phyloP scores from a whole-genome alignment of 2,888 invertebrate species.

The Drosophila dives region DNA sequence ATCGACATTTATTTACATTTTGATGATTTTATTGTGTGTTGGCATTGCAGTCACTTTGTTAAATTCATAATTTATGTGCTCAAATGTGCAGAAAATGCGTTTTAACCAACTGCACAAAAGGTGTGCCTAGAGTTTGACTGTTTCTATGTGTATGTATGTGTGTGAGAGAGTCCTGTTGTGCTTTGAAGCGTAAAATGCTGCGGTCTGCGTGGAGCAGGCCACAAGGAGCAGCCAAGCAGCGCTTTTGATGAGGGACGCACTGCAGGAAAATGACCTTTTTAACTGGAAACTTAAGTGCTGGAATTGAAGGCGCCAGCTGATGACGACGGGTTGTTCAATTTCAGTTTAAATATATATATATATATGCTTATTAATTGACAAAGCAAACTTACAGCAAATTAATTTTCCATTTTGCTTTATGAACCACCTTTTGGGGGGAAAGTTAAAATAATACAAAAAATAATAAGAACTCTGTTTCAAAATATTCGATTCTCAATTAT shows the following conservation, averaged over 20 bases:
- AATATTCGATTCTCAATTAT: not conserved
- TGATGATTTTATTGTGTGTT: slow-evolving; percentile 58
- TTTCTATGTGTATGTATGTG: slow-evolving; percentile 13
- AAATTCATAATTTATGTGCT: slow-evolving; percentile 71
- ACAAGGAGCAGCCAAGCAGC: slow-evolving; percentile 33
- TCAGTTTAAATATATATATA: not conserved
- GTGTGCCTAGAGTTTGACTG: slow-evolving; percentile 17
- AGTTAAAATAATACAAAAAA: not conserved
- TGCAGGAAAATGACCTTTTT: slow-evolving; percentile 54
- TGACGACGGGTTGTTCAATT: slow-evolving; percentile 13
- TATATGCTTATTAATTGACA: slow-evolving; percentile 58
- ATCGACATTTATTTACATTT: slow-evolving; percentile 52
- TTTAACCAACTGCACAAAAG: slow-evolving; percentile 67
- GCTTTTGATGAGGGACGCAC: slow-evolving; percentile 68
- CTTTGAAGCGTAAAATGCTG: slow-evolving; percentile 66
- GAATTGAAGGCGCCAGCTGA: slow-evolving; percentile 28
- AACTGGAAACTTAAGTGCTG: slow-evolving; percentile 47
- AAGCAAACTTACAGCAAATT: slow-evolving; percentile 9
- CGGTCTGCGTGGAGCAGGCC: slow-evolving; percentile 53
- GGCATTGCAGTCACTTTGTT: slow-evolving; percentile 42
- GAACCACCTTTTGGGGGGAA: not conserved
- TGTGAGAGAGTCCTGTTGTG: slow-evolving; percentile 30
- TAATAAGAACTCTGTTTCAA: not conserved
- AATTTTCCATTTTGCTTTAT: not conserved
- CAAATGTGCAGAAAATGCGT: slow-evolving; percentile 72